phyloP scores from a whole-genome alignment of 2,888 invertebrate species.

The Scelioninae gen. 2 region DNA sequence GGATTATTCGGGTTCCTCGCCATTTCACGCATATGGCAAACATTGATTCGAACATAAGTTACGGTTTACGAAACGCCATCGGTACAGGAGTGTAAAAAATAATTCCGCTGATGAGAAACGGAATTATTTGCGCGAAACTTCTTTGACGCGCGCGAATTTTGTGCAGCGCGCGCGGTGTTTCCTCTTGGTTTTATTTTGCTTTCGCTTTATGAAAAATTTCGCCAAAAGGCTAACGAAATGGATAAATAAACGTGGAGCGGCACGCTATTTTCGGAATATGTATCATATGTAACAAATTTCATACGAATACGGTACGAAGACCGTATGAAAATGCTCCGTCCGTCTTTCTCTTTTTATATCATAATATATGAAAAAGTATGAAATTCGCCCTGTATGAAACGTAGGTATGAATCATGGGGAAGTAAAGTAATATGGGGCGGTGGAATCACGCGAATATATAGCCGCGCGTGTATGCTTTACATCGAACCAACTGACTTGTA shows the following conservation, averaged over 20 bases:
- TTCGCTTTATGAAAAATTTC: constrained; percentile 38
- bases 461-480: constrained; percentile 40
- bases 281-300: constrained; percentile 32
- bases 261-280: constrained; percentile 34
- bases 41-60: constrained; percentile 26
- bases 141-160: constrained; percentile 15
- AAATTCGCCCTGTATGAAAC: constrained; percentile 41
- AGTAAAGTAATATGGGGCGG: constrained; percentile 68
- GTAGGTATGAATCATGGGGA: constrained; percentile 69
- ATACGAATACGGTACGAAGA: constrained; percentile 39
- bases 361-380: constrained; percentile 55
- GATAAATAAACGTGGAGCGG: constrained; percentile 25
- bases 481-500: constrained; percentile 61
- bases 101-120: too few relatives aligned
- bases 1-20: constrained; percentile 33
- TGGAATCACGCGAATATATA: constrained; percentile 50
- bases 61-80: background rate
- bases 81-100: background rate
- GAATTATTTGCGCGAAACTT: too few relatives aligned
- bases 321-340: constrained; percentile 25
- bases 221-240: constrained; percentile 41
- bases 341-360: constrained; percentile 23
- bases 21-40: constrained; percentile 46
- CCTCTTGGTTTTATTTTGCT: constrained; percentile 26
- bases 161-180: background rate